Evolutionary conservation across 92 coral and sea anemone genomes (phyloP).

Genomic region (Scolanthus callimorphus): DNA sequence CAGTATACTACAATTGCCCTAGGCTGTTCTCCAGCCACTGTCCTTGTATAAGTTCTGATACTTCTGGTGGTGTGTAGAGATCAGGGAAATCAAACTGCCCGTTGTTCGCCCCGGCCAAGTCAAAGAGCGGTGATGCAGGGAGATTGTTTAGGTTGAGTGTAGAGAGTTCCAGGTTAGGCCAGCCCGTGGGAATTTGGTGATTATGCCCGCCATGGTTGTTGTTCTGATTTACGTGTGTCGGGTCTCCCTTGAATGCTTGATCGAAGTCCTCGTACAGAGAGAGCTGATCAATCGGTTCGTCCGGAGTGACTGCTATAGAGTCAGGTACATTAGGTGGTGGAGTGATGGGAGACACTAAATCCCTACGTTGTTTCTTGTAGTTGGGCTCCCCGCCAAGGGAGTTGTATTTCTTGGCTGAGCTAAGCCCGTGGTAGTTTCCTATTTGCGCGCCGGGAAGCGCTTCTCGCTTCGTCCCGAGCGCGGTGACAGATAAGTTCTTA

Average conservation of each 20-base stretch:
- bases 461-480: conserved; percentile 80
- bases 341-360: conserved; percentile 86
- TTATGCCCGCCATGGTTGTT: conserved; percentile 41
- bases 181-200: conserved; percentile 89
- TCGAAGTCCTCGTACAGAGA: conserved; percentile 98
- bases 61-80: conserved; percentile 97
- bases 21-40: conserved; percentile 98
- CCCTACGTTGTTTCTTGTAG: conserved; percentile 82
- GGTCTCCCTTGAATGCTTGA: conserved; percentile 88
- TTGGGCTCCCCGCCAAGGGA: conserved; percentile 51
- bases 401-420: conserved; percentile 65
- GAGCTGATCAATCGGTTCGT: conserved; percentile 94
- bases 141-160: conserved; percentile 83
- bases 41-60: conserved; percentile 96
- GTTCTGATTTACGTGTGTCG: conserved; percentile 39
- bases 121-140: conserved; percentile 90
- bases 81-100: conserved; percentile 97
- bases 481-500: conserved; percentile 56
- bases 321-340: conserved; percentile 98
- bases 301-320: conserved; percentile 91
- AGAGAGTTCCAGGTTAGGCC: conserved; percentile 95
- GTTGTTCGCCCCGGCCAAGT: conserved; percentile 74
- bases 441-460: conserved; percentile 72
- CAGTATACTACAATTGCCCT: conserved; percentile 78
- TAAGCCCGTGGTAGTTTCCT: conserved; percentile 50